These are phyloP conservation scores for Hemicentrotus pulcherrimus DNA, from an alignment of 35 echinoderm and acorn worm species.

Conservation along the genomic window DNA sequence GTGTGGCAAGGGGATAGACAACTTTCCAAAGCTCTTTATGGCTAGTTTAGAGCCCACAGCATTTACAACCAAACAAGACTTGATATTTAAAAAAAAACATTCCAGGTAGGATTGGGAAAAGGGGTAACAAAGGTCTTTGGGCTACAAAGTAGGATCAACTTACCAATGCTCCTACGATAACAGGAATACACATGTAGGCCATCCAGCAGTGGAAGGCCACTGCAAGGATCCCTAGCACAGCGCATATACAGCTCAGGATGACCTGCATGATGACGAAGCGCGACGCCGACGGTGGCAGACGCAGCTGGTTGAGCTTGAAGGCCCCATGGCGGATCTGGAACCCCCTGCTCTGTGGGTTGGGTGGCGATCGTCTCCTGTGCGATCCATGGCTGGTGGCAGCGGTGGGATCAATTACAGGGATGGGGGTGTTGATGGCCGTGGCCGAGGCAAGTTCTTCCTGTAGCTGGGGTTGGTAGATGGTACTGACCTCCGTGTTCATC, in stretches of 20 bases:
- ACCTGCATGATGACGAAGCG: conserved; percentile 42
- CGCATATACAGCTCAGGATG: conserved; percentile 14
- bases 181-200: conserved; percentile 35
- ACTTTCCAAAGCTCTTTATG: no score
- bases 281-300: neutral
- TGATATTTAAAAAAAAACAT: no score
- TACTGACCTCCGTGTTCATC: neutral
- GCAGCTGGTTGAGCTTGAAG: conserved; percentile 38
- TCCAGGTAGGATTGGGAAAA: no score
- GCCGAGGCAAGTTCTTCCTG: neutral
- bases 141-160: neutral
- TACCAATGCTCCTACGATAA: conserved; percentile 41
- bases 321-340: conserved; percentile 46
- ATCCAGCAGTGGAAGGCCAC: conserved; percentile 36
- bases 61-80: no score
- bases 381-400: neutral
- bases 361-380: neutral
- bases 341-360: neutral
- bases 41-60: no score
- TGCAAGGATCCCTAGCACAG: neutral
- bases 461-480: conserved; percentile 32
- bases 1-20: no score
- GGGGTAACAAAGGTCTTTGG: neutral
- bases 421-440: neutral
- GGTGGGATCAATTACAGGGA: neutral